Evolutionary conservation across 2,797 vertebrate genomes (phyloP), one percentile per base, ranked within the genome.

Genomic region (Enteromius treurensis): DNA sequence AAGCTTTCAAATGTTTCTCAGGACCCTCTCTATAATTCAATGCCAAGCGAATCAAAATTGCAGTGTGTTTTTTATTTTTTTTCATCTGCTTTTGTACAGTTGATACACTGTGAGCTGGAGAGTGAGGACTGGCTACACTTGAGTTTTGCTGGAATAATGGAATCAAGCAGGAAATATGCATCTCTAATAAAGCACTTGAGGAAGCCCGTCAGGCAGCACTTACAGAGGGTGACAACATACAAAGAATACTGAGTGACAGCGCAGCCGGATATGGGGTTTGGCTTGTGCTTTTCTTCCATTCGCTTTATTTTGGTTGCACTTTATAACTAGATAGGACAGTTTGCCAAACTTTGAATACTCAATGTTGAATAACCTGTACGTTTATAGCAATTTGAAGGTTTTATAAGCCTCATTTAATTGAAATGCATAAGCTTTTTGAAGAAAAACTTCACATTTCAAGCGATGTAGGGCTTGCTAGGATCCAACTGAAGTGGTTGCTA

Each of bases 121-220:
- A 55, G 64, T 8, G 14, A 23, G 23, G 19, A 19, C 76, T 4
- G 53, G 32, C 53, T 29, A 65, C 3, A 40, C 32, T 47, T 26
- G 60, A 51, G 32, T 51, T 34, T 64, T 51, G 58, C 21, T 51
- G 26, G 21, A 74, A 82, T 75, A 82, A 82, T 82, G 45, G 58
- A 82, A 65, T 75, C 58, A 82, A 42, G 21, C 14, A 23, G 69
- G 58, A 82, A 53, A 82, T 74, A 40, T 82, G 80, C 32, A 51
- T 82, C 45, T 26, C 13, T 71, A 47, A 80, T 71, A 60, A 71
- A 71, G 37, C 29, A 45, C 19, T 74, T 32, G 40, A 70, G 37
- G 21, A 74, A 65, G 58, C 29, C 42, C 40, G 70, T 82, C 70
- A 75, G 70, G 15, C 40, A 75, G 71, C 32, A 53, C 55, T 51